phyloP scores from a whole-genome alignment of 2,888 invertebrate species.

The Coelopa pilipes region DNA sequence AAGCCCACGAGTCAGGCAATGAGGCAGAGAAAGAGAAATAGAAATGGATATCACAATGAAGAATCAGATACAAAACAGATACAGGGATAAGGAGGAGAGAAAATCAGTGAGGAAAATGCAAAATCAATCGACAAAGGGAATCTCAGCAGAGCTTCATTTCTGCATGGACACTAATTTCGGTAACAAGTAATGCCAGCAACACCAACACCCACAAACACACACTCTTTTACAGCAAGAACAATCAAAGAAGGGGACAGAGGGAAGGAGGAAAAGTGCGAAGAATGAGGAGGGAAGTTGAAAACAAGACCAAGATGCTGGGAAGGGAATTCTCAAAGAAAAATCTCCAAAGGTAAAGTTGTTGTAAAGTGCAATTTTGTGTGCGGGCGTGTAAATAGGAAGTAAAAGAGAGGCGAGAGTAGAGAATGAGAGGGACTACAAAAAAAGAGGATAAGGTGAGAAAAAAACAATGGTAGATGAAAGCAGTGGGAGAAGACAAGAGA shows the following conservation, averaged over 20 bases:
- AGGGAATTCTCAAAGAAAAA: background rate
- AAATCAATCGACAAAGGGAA: conserved; percentile 8
- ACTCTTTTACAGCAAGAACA: too few species aligned
- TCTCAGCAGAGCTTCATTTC: too few species aligned
- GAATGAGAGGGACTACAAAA: background rate
- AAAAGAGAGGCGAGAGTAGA: conserved; percentile 3
- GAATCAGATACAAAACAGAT: too few species aligned
- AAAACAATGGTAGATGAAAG: conserved; percentile 10
- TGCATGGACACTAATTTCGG: too few species aligned
- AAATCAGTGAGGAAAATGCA: conserved; percentile 18
- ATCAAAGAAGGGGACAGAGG: background rate
- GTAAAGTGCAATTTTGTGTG: conserved; percentile 40
- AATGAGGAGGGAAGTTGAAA: background rate
- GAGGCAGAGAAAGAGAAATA: too few species aligned
- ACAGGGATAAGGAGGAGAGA: too few species aligned
- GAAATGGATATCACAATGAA: too few species aligned
- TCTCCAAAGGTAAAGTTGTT: conserved; percentile 37
- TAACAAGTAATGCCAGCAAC: too few species aligned
- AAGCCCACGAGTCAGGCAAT: too few species aligned
- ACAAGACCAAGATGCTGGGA: background rate
- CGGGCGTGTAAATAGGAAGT: conserved; percentile 37
- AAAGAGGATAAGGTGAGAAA: background rate
- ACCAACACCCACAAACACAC: too few species aligned
- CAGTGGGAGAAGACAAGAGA: background rate
- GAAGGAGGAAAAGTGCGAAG: background rate